Base-by-base conservation (phyloP, 2,113 vertebrate species). In the Brachyistius frenatus region DNA sequence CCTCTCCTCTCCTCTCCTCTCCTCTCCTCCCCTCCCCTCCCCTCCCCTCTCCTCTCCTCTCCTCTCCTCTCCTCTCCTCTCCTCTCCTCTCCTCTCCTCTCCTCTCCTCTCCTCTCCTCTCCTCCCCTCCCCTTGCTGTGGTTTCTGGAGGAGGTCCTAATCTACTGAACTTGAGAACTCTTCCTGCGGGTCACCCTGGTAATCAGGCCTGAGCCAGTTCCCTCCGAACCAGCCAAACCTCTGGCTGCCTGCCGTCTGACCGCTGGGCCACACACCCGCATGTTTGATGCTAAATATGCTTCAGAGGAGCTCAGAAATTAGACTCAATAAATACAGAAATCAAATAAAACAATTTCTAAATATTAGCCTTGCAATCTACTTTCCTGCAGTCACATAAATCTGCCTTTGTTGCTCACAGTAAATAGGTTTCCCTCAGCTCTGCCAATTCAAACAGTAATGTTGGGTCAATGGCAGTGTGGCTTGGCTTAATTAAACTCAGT, bases 261-360 rank as follows among this genome's bases (percentile, higher is more conserved):
- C 68, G 14, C 73, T n/a, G 49, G 85, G 69, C 90, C 91, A 88
- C 88, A 87, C 73, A 68, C 76, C 80, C 57, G 35, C 83, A 84
- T 70, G 61, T 91, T 91, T 90, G 88, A 93, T 92, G 84, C 92
- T 90, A 91, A 92, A 92, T 83, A 83, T 81, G 76, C 83, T 68
- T 49, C 85, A 74, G 78, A 67, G 80, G 72, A 81, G 88, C 80
- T 88, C 78, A 87, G 78, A 91, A 92, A 91, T 89, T 81, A 91
- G 68, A 73, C 88, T 93, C 80, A 73, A 81, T 83, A 94, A 94
- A 95, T 87, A 92, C 80, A 88, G 80, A 92, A 95, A 93, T 94
- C 92, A 90, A 93, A 92, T 90, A 85, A 83, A 91, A 93, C 90
- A 88, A 93, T 91, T 91, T 93, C 78, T 76, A 94, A 94, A 95